Base-by-base conservation (phyloP, 2,888 invertebrate species). In the Phalera bucephala region DNA sequence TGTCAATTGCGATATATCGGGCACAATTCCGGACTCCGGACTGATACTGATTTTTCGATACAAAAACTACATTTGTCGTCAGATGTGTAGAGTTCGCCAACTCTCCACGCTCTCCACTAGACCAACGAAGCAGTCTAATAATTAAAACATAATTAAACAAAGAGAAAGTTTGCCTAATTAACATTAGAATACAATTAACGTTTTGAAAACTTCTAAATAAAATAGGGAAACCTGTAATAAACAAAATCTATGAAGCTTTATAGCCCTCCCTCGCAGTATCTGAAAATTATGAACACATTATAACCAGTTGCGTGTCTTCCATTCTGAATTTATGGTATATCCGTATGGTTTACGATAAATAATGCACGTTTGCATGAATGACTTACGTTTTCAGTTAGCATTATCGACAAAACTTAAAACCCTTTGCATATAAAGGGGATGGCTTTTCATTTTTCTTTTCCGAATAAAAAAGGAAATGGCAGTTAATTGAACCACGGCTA, bases 361-460 rank as follows among this genome's bases (percentile, higher is more conserved):
- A 36, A 45, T 53, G 43, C 50, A 59, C 41, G 48, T n/a, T 61
- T 45, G 43, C 53, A 60, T 60, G 54, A 53, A 64, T 64, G 64
- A 62, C 62, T 56, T 51, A 59, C 41, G 47, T 54, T 58, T 64
- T 57, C 63, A 60, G 44, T 21, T 20, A 31, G 65, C 60, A 55
- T 52, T 87, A 87, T 88, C 83, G 88, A 87, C 65, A 77, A 81
- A 88, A 87, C 87, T 74, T 64, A 68, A 77, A 70, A 67, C 79
- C 83, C 78, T 77, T 82, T 76, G 65, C 61, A 56, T 51, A 63
- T 60, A 59, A 75, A 72, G 81, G 83, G 83, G 79, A 76, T 69
- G 57, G 60, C 65, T 62, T 64, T 73, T 68, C 55, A 54, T 57
- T 64, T 75, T 78, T 72, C 67, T 69, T 64, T 64, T 59, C 54